phyloP scores from a whole-genome alignment of 2,797 vertebrate genomes.

The Pangasius sanitwongsei region DNA sequence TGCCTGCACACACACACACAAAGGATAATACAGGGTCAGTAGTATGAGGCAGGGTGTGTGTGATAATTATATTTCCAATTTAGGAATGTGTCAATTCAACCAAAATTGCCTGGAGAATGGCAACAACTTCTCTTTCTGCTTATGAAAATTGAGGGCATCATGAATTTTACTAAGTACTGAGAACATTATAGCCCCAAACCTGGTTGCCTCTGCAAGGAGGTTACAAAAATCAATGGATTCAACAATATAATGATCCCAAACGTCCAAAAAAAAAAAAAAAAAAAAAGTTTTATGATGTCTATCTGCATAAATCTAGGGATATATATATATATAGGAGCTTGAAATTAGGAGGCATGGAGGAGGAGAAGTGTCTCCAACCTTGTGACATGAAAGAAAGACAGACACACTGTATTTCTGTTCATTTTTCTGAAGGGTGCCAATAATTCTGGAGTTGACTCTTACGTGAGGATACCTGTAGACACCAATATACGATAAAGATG shows the following conservation, averaged over 20 bases:
- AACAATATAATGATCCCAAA: neutral
- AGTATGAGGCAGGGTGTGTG: neutral
- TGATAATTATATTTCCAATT: neutral
- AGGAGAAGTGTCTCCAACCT: neutral
- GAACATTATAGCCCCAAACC: neutral
- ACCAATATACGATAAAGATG: rapidly evolving
- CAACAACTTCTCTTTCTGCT: neutral
- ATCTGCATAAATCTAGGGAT: no score
- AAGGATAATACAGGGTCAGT: neutral
- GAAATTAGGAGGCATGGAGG: no score
- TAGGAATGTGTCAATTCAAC: neutral
- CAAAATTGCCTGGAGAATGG: neutral
- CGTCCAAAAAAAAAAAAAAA: neutral
- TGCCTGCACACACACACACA: no score
- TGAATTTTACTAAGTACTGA: neutral
- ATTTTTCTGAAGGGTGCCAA: neutral
- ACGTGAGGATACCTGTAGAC: neutral
- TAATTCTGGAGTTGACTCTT: neutral
- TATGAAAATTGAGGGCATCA: neutral
- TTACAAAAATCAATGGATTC: neutral
- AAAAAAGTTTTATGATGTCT: no score
- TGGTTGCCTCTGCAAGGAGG: neutral
- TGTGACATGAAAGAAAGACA: neutral
- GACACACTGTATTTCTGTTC: neutral
- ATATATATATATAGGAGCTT: no score